These are phyloP conservation scores for Drosophila funebris DNA, from an alignment of 1,140 invertebrate genomes.

Conservation along the genomic window DNA sequence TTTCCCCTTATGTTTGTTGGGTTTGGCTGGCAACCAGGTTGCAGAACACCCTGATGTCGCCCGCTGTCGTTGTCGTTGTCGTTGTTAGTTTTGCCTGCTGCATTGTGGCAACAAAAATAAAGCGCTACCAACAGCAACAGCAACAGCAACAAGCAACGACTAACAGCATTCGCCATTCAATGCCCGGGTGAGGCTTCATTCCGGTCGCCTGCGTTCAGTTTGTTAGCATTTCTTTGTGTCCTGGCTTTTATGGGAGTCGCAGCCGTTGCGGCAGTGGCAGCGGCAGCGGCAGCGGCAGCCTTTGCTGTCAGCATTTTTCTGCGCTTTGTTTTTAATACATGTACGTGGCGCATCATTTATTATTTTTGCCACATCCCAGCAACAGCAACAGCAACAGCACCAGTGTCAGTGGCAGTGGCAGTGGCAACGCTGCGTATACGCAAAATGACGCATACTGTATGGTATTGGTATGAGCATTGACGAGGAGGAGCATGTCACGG, in stretches of 20 bases:
- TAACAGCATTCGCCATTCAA: constrained; percentile 31
- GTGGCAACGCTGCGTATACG: constrained; percentile 63
- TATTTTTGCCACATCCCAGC: constrained; percentile 57
- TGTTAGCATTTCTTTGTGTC: constrained; percentile 75
- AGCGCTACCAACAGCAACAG: constrained; percentile 29
- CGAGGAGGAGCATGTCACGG: constrained; percentile 70
- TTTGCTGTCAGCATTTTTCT: constrained; percentile 73
- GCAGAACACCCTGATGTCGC: constrained; percentile 34
- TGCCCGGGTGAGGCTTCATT: constrained; percentile 44
- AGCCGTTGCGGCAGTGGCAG: constrained; percentile 23
- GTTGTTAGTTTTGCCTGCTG: constrained; percentile 54
- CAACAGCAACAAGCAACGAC: constrained; percentile 4
- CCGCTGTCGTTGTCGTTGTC: constrained; percentile 10
- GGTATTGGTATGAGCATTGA: constrained; percentile 28
- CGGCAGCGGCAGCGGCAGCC: constrained; percentile 24
- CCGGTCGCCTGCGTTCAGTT: constrained; percentile 67
- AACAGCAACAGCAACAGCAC: constrained; percentile 3
- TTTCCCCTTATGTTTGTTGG: constrained; percentile 2
- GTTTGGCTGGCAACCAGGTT: constrained; percentile 11
- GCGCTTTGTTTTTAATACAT: constrained; percentile 79
- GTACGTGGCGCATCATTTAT: constrained; percentile 79
- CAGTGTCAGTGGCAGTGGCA: too few relatives aligned
- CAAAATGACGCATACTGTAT: constrained; percentile 38
- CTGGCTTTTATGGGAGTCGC: constrained; percentile 38
- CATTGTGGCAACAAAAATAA: constrained; percentile 45